These are phyloP conservation scores for Lamellibrachia columna DNA, from an alignment of 2,888 invertebrate genomes.

Conservation along the genomic window DNA sequence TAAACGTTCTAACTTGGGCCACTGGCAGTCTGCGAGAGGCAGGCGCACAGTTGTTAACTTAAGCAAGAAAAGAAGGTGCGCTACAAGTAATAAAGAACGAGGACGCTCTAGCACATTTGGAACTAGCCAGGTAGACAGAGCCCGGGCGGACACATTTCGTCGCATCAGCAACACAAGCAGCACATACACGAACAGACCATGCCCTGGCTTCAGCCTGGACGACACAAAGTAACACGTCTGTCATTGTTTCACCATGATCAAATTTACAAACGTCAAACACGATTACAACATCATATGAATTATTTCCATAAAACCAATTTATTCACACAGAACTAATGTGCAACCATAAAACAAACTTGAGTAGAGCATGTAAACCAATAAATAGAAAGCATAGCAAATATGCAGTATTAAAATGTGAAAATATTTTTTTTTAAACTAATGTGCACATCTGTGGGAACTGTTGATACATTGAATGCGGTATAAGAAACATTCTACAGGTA, in stretches of 20 bases:
- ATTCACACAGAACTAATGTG: not conserved
- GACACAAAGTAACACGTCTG: not conserved
- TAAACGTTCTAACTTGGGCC: not conserved
- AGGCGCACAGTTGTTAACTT: not conserved
- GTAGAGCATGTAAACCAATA: not conserved
- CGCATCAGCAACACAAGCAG: not conserved
- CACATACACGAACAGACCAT: not conserved
- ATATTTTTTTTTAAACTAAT: not conserved
- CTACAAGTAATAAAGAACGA: not conserved
- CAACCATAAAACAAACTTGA: not conserved
- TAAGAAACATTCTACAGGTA: not conserved
- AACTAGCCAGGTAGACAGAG: not conserved
- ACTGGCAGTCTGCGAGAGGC: not conserved
- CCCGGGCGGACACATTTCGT: not conserved
- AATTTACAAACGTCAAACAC: not conserved
- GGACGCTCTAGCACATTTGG: not conserved
- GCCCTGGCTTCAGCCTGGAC: not conserved
- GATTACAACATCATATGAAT: not conserved
- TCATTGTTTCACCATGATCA: not conserved
- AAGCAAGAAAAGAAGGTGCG: not conserved
- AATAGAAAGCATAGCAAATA: not conserved
- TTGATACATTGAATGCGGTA: not conserved
- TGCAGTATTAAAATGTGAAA: not conserved
- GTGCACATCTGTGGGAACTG: not conserved
- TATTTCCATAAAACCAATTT: not conserved